Evolutionary conservation across 2,888 invertebrate species (phyloP).

Genomic region (Drosophila quasianomalipes): DNA sequence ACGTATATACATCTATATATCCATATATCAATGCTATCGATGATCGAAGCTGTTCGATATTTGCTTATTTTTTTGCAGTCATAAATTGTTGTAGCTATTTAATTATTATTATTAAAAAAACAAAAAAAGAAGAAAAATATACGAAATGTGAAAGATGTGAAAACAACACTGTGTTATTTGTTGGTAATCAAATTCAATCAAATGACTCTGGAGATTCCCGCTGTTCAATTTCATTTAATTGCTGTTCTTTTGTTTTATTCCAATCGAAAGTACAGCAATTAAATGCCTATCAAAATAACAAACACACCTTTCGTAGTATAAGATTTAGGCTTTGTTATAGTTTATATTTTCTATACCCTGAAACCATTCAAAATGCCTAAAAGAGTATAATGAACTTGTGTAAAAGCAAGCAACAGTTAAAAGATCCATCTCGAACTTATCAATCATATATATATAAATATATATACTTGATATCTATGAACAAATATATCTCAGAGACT

Average conservation of each 20-base stretch:
- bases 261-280: neutral
- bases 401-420: neutral
- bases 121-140: too few relatives aligned
- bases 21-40: neutral
- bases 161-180: neutral
- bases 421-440: neutral
- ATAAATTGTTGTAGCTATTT: neutral
- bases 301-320: constrained; percentile 4
- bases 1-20: too few relatives aligned
- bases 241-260: constrained; percentile 1
- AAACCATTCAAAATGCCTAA: neutral
- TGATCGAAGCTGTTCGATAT: neutral
- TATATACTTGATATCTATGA: neutral
- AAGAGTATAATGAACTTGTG: neutral
- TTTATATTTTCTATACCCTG: neutral
- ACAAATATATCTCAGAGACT: neutral
- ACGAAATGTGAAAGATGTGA: neutral
- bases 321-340: neutral
- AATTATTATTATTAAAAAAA: neutral
- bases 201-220: neutral
- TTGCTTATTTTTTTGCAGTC: neutral
- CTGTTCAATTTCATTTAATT: neutral
- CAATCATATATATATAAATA: neutral
- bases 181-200: neutral
- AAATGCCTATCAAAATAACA: constrained; percentile 14